Conservation (phyloP, 2,888 invertebrate species). For the Aspidiotus rigidus region DNA sequence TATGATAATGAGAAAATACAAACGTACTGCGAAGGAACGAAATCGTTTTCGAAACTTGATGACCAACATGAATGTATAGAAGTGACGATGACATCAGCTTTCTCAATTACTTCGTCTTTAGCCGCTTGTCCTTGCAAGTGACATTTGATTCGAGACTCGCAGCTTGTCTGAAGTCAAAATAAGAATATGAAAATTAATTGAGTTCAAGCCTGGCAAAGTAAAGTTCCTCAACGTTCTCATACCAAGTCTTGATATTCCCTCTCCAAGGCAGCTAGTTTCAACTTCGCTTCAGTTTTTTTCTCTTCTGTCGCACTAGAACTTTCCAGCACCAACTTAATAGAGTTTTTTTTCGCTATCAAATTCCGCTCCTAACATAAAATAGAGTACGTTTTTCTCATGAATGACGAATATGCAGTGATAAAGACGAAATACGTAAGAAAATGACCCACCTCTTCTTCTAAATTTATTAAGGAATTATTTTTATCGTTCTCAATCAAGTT, state of each 20-base stretch:
- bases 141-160: neutral
- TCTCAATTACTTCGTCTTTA: slow-evolving; percentile 7
- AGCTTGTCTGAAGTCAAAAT: neutral
- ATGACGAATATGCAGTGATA: neutral
- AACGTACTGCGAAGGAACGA: slow-evolving; percentile 18
- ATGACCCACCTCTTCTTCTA: neutral
- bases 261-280: neutral
- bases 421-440: too few species aligned
- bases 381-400: neutral
- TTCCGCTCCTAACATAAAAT: neutral
- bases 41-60: slow-evolving; percentile 16
- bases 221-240: neutral
- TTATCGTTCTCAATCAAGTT: neutral
- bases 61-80: slow-evolving; percentile 5
- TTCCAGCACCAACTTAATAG: slow-evolving; percentile 7
- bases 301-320: neutral
- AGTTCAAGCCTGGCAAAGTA: neutral
- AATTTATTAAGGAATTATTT: neutral
- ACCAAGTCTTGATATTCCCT: neutral
- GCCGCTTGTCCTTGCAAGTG: slow-evolving; percentile 3
- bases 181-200: neutral
- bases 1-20: neutral
- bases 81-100: slow-evolving; percentile 4
- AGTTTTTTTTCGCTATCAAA: neutral
- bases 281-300: neutral